These are phyloP conservation scores for Hipposideros larvatus DNA, from an alignment of 2,797 vertebrate species.

Conservation along the genomic window DNA sequence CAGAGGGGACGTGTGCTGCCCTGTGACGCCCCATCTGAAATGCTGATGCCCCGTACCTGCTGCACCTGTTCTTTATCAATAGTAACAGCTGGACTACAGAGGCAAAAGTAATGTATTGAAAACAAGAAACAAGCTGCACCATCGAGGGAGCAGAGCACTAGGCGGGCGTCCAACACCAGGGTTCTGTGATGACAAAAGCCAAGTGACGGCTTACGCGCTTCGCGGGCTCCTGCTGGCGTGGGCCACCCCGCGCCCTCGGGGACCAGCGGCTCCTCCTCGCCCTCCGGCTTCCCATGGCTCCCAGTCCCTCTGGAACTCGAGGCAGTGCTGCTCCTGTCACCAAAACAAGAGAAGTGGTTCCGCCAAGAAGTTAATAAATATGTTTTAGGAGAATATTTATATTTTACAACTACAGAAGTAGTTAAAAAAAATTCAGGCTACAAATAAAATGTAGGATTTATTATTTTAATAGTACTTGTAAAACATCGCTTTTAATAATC, in stretches of 20 bases:
- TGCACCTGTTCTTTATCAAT: background rate
- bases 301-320: constrained; percentile 93
- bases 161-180: background rate
- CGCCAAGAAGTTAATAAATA: constrained; percentile 36
- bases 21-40: background rate
- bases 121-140: constrained; percentile 2
- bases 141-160: background rate
- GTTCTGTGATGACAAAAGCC: background rate
- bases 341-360: background rate
- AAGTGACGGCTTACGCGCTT: constrained; percentile 88
- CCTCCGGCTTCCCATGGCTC: constrained; percentile 90
- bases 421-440: constrained; percentile 34
- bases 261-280: constrained; percentile 83
- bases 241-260: constrained; percentile 4
- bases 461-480: constrained; percentile 10
- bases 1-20: background rate
- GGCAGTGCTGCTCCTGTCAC: constrained; percentile 93
- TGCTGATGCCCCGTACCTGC: background rate
- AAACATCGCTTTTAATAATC: background rate
- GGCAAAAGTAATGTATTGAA: background rate
- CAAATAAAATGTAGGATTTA: background rate
- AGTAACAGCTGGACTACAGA: background rate
- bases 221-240: constrained; percentile 76
- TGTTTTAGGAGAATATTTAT: background rate
- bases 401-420: constrained; percentile 36